These are phyloP conservation scores for Phoeniculus purpureus DNA, from an alignment of 2,797 vertebrate genomes.

Conservation along the genomic window DNA sequence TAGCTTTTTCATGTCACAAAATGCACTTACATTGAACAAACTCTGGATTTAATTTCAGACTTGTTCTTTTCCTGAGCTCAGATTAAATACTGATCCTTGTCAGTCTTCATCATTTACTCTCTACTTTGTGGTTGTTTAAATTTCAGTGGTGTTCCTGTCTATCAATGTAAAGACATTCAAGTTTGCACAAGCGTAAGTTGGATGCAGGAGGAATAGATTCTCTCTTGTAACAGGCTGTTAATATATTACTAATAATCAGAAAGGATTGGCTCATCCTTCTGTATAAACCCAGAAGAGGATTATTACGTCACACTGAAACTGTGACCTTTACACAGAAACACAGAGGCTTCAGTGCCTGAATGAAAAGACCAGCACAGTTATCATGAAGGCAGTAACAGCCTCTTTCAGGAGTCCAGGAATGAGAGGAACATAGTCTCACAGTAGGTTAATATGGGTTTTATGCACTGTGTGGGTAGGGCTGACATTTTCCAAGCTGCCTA, in stretches of 20 bases:
- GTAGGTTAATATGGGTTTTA: not conserved
- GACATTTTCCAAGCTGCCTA: not conserved
- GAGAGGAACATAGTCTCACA: not conserved
- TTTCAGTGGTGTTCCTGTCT: not conserved
- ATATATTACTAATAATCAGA: not conserved
- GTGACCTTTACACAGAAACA: not conserved
- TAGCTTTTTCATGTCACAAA: not conserved
- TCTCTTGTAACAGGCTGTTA: not conserved
- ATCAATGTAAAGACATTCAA: not conserved
- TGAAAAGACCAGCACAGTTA: not conserved
- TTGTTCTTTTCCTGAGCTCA: not conserved
- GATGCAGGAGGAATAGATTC: not conserved
- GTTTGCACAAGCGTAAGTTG: not conserved
- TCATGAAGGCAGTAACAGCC: not conserved
- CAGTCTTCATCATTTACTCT: accelerated
- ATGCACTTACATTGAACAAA: not conserved
- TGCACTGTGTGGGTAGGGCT: not conserved
- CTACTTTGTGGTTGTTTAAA: not conserved
- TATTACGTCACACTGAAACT: not conserved
- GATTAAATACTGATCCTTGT: not conserved
- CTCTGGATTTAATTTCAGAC: not conserved
- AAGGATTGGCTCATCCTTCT: not conserved
- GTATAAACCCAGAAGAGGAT: not conserved
- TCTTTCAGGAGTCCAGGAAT: not conserved
- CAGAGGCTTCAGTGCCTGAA: not conserved